Evolutionary conservation across 2,113 vertebrate species (phyloP).

Genomic region (Labrus mixtus): DNA sequence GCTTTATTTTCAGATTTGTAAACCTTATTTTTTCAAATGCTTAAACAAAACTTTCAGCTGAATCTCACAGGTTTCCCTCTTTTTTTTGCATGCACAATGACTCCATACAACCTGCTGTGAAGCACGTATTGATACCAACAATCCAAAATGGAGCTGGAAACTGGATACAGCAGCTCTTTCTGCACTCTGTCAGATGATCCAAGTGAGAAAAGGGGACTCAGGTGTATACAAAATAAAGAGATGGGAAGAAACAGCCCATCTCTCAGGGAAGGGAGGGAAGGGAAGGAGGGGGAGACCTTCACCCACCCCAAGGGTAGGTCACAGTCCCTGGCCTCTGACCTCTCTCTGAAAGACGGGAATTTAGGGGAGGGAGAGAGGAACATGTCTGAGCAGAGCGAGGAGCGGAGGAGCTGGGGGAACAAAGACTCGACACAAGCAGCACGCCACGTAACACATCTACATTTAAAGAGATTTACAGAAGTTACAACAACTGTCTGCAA

Average conservation of each 20-base stretch:
- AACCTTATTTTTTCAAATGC: not conserved
- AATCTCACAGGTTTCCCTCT: not conserved
- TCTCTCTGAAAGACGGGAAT: constrained; percentile 83
- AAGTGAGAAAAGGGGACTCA: constrained; percentile 72
- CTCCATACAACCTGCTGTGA: constrained; percentile 24
- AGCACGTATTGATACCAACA: constrained; percentile 54
- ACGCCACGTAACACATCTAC: constrained; percentile 26
- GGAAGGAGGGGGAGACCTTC: constrained; percentile 40
- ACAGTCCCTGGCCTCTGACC: constrained; percentile 79
- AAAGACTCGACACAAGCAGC: constrained; percentile 59
- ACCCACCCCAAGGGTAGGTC: constrained; percentile 79
- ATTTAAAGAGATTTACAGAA: constrained; percentile 19
- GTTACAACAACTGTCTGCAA: not conserved
- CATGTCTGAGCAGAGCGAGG: constrained; percentile 77
- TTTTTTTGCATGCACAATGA: constrained; percentile 47
- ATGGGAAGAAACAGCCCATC: constrained; percentile 53
- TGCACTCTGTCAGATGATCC: constrained; percentile 72
- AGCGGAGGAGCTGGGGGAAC: constrained; percentile 43
- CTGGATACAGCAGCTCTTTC: constrained; percentile 64
- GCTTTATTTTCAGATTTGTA: not conserved
- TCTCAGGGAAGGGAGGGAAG: constrained; percentile 43
- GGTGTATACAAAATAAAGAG: constrained; percentile 86
- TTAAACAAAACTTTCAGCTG: constrained; percentile 9
- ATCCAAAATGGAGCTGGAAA: constrained; percentile 59
- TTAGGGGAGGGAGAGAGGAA: constrained; percentile 70